Evolutionary conservation across 2,888 invertebrate genomes (phyloP).

Genomic region (Blera fallax): DNA sequence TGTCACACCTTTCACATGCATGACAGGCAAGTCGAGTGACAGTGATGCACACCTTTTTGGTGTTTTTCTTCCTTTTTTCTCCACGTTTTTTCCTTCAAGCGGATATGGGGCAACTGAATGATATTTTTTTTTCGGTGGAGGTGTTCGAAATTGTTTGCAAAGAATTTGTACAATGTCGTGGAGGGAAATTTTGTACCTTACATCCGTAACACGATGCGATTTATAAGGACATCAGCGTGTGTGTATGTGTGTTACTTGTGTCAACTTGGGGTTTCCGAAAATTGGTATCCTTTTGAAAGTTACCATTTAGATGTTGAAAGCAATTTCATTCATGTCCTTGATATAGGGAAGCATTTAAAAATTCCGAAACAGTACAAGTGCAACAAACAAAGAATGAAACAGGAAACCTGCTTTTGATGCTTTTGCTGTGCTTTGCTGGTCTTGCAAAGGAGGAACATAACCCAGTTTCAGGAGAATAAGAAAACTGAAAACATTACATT

Average conservation of each 20-base stretch:
- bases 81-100: background rate
- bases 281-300: slow-evolving; percentile 16
- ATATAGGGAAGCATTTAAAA: slow-evolving; percentile 23
- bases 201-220: slow-evolving; percentile 56
- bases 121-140: slow-evolving; percentile 27
- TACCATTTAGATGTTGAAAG: background rate
- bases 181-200: slow-evolving; percentile 33
- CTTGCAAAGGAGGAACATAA: slow-evolving; percentile 18
- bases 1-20: slow-evolving; percentile 61
- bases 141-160: slow-evolving; percentile 46
- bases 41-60: slow-evolving; percentile 66
- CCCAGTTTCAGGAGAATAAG: slow-evolving; percentile 23
- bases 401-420: slow-evolving; percentile 22
- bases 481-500: slow-evolving; percentile 15
- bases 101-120: background rate
- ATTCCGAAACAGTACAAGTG: slow-evolving; percentile 20
- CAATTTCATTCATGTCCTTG: slow-evolving; percentile 1
- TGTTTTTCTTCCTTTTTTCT: slow-evolving; percentile 16
- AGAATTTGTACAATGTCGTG: slow-evolving; percentile 47
- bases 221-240: slow-evolving; percentile 46
- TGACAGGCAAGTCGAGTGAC: slow-evolving; percentile 25
- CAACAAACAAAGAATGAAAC: slow-evolving; percentile 17
- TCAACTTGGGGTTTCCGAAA: slow-evolving; percentile 29
- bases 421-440: no score
- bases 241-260: slow-evolving; percentile 23